Evolutionary conservation across 2,797 vertebrate species (phyloP).

Genomic region (Prunella strophiata): DNA sequence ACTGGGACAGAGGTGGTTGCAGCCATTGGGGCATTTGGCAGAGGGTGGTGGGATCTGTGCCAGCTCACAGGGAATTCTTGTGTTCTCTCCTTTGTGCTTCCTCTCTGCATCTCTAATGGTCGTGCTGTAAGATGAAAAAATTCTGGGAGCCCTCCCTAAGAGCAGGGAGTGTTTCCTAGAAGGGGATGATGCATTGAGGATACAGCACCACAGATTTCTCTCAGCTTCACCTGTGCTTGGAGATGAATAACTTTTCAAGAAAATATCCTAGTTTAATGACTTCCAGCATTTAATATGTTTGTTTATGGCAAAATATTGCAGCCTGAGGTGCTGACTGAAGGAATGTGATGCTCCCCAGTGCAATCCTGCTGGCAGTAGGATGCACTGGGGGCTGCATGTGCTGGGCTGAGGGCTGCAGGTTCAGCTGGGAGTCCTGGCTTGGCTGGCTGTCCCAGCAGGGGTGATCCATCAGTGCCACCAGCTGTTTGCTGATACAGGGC

Average conservation of each 20-base stretch:
- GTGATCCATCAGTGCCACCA: neutral
- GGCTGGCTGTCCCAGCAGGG: rapidly evolving
- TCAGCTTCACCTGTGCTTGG: neutral
- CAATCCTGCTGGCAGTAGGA: neutral
- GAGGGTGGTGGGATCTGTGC: rapidly evolving
- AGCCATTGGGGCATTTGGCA: rapidly evolving
- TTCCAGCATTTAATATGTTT: rapidly evolving
- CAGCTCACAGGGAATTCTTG: rapidly evolving
- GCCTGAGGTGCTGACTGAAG: neutral
- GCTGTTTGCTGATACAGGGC: neutral
- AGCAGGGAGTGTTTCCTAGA: rapidly evolving
- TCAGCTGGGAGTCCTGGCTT: neutral
- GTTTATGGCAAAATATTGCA: neutral
- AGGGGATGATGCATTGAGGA: rapidly evolving
- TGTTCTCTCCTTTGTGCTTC: neutral
- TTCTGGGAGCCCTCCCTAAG: neutral
- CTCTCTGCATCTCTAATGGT: neutral
- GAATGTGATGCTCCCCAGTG: rapidly evolving
- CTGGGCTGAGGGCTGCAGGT: neutral
- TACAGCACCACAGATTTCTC: neutral
- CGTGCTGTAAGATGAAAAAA: neutral
- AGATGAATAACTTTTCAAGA: neutral
- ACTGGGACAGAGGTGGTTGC: rapidly evolving
- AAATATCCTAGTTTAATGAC: neutral
- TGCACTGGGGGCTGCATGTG: rapidly evolving